phyloP scores from a whole-genome alignment of 30 jellyfish, hydroid and myxozoan species.

The Nemopilema nomurai region DNA sequence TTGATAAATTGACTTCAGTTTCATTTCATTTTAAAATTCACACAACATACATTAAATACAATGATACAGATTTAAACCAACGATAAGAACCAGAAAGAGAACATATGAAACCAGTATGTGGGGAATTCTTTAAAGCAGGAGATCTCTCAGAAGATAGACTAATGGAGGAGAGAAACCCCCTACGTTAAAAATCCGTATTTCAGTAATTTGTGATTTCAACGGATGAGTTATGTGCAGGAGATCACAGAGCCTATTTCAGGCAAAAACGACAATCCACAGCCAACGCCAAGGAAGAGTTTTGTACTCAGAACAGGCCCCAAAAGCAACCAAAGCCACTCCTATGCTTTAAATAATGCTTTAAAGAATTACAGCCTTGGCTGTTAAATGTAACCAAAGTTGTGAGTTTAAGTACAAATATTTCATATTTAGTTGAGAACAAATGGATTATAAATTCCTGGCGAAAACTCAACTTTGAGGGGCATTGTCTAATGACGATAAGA shows the following conservation, averaged over 20 bases:
- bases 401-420: constrained; percentile 10
- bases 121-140: neutral
- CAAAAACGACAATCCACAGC: neutral
- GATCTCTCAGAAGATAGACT: neutral
- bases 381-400: constrained; percentile 23
- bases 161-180: neutral
- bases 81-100: neutral
- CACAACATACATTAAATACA: neutral
- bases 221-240: neutral
- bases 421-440: neutral
- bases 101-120: neutral
- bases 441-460: constrained; percentile 13
- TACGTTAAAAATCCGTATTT: neutral
- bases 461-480: constrained; percentile 3
- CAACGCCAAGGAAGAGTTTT: constrained; percentile 1
- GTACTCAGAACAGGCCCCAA: constrained; percentile 13
- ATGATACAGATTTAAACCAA: neutral
- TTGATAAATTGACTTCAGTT: too few species aligned
- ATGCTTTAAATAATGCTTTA: constrained; percentile 7
- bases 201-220: too few species aligned
- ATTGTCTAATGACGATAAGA: neutral
- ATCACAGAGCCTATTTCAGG: neutral
- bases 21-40: too few species aligned
- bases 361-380: constrained; percentile 19
- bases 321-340: constrained; percentile 32